Percentiles rank a stretch among this genome's conserved stretches.
phyloP scores from a whole-genome alignment of 1,140 invertebrate genomes.

The Sitophilus oryzae region DNA sequence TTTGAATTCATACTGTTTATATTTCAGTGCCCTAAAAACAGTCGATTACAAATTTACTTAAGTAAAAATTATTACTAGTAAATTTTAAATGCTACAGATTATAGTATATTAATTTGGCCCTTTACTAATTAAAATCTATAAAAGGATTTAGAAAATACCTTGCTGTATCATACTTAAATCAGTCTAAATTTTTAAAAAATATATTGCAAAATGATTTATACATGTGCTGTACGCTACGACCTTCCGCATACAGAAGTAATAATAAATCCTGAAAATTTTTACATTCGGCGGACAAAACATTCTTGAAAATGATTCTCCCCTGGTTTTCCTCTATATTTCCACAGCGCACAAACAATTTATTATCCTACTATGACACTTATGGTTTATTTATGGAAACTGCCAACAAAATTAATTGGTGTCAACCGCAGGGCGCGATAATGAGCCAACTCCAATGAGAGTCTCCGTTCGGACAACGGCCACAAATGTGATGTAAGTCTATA shows the following conservation, averaged over 20 bases:
- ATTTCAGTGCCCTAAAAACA: too few relatives aligned
- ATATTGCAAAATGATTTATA: neutral
- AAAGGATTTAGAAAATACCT: too few relatives aligned
- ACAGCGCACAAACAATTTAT: slow-evolving; percentile 13
- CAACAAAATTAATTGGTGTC: slow-evolving; percentile 21
- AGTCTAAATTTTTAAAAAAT: too few relatives aligned
- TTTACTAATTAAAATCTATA: too few relatives aligned
- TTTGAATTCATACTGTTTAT: too few relatives aligned
- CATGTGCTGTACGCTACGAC: neutral
- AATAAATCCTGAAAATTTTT: neutral
- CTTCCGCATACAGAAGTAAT: neutral
- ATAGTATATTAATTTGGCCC: too few relatives aligned
- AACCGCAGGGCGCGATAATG: slow-evolving; percentile 23
- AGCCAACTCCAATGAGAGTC: slow-evolving; percentile 24
- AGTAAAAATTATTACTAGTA: too few relatives aligned
- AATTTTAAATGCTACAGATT: too few relatives aligned
- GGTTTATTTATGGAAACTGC: slow-evolving; percentile 25
- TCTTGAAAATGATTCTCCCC: neutral
- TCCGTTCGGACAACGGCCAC: slow-evolving; percentile 18
- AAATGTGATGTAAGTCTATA: slow-evolving; percentile 16
- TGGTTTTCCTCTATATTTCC: neutral
- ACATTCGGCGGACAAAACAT: neutral
- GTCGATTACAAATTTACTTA: too few relatives aligned
- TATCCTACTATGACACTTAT: slow-evolving; percentile 24
- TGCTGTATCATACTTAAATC: too few relatives aligned